A percentile compares a stretch with the other conserved stretches of the same genome.
These are phyloP conservation scores for Diorhabda carinulata DNA, from an alignment of 1,140 invertebrate genomes.

Conservation along the genomic window DNA sequence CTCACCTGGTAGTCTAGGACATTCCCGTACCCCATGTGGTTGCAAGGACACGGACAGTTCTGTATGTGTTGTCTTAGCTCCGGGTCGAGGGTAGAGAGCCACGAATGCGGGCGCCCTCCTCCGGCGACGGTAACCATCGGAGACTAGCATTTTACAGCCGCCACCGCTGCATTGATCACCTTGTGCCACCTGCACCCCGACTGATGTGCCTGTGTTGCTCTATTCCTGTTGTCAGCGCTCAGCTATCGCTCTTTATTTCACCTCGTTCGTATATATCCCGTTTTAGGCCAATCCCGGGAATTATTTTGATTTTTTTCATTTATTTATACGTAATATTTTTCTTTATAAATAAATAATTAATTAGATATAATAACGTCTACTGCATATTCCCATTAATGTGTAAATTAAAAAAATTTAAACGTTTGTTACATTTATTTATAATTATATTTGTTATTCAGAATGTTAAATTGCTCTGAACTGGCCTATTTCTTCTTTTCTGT, in stretches of 20 bases:
- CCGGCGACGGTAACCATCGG: conserved; percentile 28
- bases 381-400: no score
- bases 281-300: not conserved
- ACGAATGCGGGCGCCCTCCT: conserved; percentile 34
- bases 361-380: no score
- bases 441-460: no score
- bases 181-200: conserved; percentile 32
- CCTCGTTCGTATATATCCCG: not conserved
- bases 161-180: conserved; percentile 40
- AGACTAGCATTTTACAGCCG: conserved; percentile 28
- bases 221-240: not conserved
- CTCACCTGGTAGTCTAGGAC: conserved; percentile 84
- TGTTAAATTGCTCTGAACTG: no score
- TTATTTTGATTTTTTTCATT: no score
- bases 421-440: no score
- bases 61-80: conserved; percentile 82
- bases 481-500: no score
- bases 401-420: no score
- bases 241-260: conserved; percentile 2
- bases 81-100: conserved; percentile 50
- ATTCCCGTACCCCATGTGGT: conserved; percentile 88
- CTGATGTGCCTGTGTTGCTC: not conserved
- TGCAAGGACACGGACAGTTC: conserved; percentile 80
- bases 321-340: no score
- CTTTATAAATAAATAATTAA: no score